Percentiles rank a stretch among this genome's conserved stretches.
Evolutionary conservation across 2,113 vertebrate species (phyloP).

Genomic region (Oreotragus oreotragus): DNA sequence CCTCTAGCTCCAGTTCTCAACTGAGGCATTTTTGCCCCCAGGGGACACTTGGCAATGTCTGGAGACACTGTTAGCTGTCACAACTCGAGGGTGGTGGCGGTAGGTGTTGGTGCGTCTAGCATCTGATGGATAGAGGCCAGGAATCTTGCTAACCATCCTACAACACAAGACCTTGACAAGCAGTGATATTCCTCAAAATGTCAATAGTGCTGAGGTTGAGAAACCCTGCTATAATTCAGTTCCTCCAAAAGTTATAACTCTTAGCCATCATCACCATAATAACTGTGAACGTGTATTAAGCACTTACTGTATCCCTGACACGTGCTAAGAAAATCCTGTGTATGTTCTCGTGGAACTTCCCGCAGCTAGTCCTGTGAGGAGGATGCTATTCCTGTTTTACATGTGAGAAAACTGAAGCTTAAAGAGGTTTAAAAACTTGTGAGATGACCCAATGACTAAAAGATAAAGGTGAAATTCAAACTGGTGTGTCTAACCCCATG

Average conservation of each 20-base stretch:
- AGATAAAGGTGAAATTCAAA: not conserved
- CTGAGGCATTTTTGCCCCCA: not conserved
- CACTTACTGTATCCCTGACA: not conserved
- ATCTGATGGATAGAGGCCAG: not conserved
- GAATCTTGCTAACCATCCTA: not conserved
- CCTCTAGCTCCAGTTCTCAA: not conserved
- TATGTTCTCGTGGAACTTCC: too few relatives aligned
- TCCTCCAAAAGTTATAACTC: not conserved
- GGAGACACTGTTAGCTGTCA: not conserved
- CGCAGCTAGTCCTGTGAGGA: not conserved
- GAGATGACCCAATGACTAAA: not conserved
- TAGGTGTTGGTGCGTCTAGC: not conserved
- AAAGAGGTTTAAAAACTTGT: not conserved
- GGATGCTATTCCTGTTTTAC: not conserved
- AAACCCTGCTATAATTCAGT: not conserved
- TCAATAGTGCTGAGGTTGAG: not conserved
- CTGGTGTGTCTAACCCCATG: not conserved
- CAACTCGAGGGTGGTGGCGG: not conserved
- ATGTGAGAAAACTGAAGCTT: not conserved
- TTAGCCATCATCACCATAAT: not conserved
- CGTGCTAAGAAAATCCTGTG: not conserved
- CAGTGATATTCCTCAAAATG: not conserved
- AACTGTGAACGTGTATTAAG: not conserved
- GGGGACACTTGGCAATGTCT: not conserved
- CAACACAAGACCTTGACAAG: not conserved